A percentile compares a stretch with the other conserved stretches of the same genome.
Conservation (phyloP, 2,888 invertebrate species). For the Gortyna flavago region DNA sequence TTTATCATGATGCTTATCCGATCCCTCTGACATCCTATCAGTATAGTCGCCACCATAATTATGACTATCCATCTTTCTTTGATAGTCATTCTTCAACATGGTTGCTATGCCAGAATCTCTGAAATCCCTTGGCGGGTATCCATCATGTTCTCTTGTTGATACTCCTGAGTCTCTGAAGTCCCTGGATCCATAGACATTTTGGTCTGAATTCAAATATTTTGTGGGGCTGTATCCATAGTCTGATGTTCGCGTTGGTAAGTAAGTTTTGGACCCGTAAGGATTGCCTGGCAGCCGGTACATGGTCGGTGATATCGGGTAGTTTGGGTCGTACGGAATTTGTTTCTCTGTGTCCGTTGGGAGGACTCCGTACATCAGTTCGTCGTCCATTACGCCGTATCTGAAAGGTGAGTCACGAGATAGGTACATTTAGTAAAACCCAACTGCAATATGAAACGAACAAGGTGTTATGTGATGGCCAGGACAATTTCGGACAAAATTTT, state of each 20-base stretch:
- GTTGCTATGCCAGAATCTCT: conserved; percentile 88
- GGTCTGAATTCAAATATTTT: conserved; percentile 82
- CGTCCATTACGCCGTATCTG: conserved; percentile 88
- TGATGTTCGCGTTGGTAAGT: conserved; percentile 84
- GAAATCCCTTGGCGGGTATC: conserved; percentile 85
- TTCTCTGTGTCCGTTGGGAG: conserved; percentile 84
- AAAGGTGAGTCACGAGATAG: conserved; percentile 8
- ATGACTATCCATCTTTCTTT: conserved; percentile 86
- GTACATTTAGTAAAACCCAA: background rate
- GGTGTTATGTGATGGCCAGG: no score
- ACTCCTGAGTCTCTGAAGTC: conserved; percentile 83
- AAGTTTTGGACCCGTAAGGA: conserved; percentile 88
- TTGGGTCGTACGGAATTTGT: conserved; percentile 86
- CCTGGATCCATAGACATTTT: conserved; percentile 83
- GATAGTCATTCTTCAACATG: conserved; percentile 89
- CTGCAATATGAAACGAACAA: background rate
- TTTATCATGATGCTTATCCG: conserved; percentile 94
- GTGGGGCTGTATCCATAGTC: conserved; percentile 88
- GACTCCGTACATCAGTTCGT: conserved; percentile 87
- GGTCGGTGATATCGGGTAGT: conserved; percentile 87
- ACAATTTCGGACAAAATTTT: background rate
- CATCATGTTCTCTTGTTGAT: conserved; percentile 84
- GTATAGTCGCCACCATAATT: conserved; percentile 87
- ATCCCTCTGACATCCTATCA: conserved; percentile 92
- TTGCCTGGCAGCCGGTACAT: conserved; percentile 86